Percentiles rank a stretch among this genome's conserved stretches.
Evolutionary conservation across 2,113 vertebrate genomes (phyloP).

Genomic region (Anser brachyrhynchus): DNA sequence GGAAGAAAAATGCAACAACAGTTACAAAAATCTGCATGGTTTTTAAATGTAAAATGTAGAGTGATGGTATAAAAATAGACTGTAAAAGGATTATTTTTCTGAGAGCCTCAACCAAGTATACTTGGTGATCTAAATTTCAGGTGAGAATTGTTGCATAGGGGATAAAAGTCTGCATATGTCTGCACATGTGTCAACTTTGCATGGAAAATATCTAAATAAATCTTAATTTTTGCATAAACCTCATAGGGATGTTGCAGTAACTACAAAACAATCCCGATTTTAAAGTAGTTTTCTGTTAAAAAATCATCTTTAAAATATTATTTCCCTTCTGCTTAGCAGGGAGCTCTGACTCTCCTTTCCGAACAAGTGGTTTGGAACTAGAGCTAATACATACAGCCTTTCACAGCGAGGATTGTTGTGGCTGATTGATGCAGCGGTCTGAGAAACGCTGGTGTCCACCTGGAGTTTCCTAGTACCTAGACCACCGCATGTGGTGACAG

Average conservation of each 20-base stretch:
- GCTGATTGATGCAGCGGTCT: not conserved
- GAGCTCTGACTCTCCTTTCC: not conserved
- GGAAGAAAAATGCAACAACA: not conserved
- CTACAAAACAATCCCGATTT: not conserved
- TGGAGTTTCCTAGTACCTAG: not conserved
- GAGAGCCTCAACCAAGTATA: not conserved
- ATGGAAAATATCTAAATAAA: not conserved
- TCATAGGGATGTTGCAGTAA: not conserved
- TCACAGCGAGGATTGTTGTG: not conserved
- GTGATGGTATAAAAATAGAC: not conserved
- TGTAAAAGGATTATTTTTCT: not conserved
- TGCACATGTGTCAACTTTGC: not conserved
- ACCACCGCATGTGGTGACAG: not conserved
- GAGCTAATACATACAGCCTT: not conserved
- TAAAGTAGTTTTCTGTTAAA: not conserved
- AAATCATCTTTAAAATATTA: not conserved
- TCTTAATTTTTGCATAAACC: not conserved
- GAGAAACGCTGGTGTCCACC: not conserved
- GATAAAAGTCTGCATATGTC: not conserved
- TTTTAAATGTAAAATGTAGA: not conserved
- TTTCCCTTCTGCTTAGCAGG: not conserved
- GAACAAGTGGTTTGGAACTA: not conserved
- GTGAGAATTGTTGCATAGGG: not conserved
- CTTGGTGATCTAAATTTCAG: not conserved
- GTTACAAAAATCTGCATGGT: not conserved